Base-by-base conservation (phyloP, 1,140 invertebrate genomes). In the Campodea augens region DNA sequence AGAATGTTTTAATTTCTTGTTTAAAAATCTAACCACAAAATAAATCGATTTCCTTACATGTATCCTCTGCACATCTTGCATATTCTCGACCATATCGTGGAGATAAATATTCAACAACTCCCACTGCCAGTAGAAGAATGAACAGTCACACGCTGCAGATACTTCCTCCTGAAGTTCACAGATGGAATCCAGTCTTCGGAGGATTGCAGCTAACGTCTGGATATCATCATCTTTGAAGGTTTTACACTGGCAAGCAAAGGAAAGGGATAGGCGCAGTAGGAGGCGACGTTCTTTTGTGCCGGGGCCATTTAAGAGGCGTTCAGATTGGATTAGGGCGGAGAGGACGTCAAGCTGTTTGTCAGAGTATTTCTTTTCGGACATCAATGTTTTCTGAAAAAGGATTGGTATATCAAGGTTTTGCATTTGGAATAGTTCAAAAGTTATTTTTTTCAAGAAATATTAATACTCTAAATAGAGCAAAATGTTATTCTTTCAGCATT, bases 91-190 rank as follows among this genome's bases (percentile, higher is more conserved):
- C 32, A 81, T 58, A 54, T 77, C 71, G 50, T 74, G 67, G 55
- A 87, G 74, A 64, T 88, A 89, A 23, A 80, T 71, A 4, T 77
- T 74, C 29, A 85, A 64, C 40, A 88, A 67, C 48, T 77, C 73
- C 55, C 77, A 70, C 65, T 88, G 82, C 75, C 81, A 86, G 57
- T 82, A 80, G n/a, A 88, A 57, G 63, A 81, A 81, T 29, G 75
- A 77, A 52, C 78, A 78, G 58, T 84, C 71, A 56, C 75, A 79
- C 19, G 75, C 67, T 45, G 61, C 57, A 29, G 71, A 59, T 43
- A 86, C 55, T 57, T 67, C 68, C 49, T 66, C 57, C 41, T 71
- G 61, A 29, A 80, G 66, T 55, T 72, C 69, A 52, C 68, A 68
- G 36, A 82, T 64, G 22, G 65, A 57, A 54, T 75, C 71, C 36